Evolutionary conservation across 2,113 vertebrate genomes (phyloP), one percentile per base, ranked within the genome.

Genomic region (Urocitellus parryii): DNA sequence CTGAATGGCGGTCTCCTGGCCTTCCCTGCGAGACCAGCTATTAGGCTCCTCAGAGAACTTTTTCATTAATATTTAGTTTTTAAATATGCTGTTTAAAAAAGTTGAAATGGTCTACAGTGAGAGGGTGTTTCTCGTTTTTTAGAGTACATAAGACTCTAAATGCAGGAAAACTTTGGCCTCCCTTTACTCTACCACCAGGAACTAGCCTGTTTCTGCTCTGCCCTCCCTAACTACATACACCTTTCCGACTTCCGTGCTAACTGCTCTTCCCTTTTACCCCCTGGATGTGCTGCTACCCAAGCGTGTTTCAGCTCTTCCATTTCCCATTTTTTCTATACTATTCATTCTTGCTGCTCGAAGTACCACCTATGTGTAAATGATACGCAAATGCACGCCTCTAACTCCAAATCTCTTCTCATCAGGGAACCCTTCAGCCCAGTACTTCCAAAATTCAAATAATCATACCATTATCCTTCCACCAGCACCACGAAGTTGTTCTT

Each of bases 1-100:
- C 72, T 72, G 42, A 53, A 73, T 7, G 48, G 73, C 7, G 51
- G 67, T 37, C 24, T 67, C 83, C 88, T 56, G 53, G 82, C 22
- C 81, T 39, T 68, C 65, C 48, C 65, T 13, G 14, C 1, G 22
- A 20, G 25, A 13, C 51, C 13, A 58, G 27, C 13, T 32, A 18
- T 7, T 7, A 70, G n/a, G 45, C 24, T 17, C 10, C 18, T 68
- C 56, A 29, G 77, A 88, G 25, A 74, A 79, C 32, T n/a, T 65
- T 61, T 72, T 9, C 29, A 76, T 67, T 58, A 72, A 9, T 39
- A 51, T 70, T 68, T 42, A 68, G 39, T 32, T 95, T 79, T 94
- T 53, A 77, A 81, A n/a, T 68, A 63, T 34, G 34, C 27, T 81
- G 45, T 72, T 13, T 48, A 78, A 83, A 94, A 92, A 94, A 95